Percentiles rank a stretch among this genome's conserved stretches.
Conservation (phyloP, 2,888 invertebrate genomes). For the Tetranychus truncatus region DNA sequence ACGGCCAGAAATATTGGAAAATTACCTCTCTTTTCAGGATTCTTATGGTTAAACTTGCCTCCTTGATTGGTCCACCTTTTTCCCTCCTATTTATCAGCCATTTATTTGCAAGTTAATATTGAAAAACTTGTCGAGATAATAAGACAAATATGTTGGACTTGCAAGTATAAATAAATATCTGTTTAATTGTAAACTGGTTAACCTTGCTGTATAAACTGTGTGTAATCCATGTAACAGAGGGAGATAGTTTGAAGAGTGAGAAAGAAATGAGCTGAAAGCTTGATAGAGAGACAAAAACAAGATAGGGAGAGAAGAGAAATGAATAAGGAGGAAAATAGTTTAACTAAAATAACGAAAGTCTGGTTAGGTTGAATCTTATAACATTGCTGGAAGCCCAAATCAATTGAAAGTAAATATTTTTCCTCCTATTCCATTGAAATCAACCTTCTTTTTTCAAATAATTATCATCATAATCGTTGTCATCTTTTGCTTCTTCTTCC, state of each 20-base stretch:
- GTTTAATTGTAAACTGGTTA: neutral
- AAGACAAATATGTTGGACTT: no score
- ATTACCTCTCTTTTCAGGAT: no score
- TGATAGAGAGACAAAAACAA: no score
- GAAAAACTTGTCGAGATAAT: no score
- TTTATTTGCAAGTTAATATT: no score
- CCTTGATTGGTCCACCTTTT: no score
- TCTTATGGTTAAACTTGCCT: no score
- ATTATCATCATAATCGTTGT: neutral
- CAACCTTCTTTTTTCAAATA: neutral
- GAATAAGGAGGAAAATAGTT: neutral
- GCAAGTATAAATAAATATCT: no score
- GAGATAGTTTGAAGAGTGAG: conserved; percentile 5
- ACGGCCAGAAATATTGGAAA: no score
- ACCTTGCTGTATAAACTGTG: neutral
- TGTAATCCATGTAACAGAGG: neutral
- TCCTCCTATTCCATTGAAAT: neutral
- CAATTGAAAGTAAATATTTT: neutral
- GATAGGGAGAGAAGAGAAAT: no score
- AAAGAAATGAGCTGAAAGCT: neutral
- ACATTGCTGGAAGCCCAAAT: neutral
- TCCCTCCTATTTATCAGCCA: no score
- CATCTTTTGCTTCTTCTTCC: neutral
- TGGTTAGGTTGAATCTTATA: neutral
- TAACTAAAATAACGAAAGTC: neutral